Evolutionary conservation across 1,140 invertebrate species (phyloP).

Genomic region (Bombus sibiricus): DNA sequence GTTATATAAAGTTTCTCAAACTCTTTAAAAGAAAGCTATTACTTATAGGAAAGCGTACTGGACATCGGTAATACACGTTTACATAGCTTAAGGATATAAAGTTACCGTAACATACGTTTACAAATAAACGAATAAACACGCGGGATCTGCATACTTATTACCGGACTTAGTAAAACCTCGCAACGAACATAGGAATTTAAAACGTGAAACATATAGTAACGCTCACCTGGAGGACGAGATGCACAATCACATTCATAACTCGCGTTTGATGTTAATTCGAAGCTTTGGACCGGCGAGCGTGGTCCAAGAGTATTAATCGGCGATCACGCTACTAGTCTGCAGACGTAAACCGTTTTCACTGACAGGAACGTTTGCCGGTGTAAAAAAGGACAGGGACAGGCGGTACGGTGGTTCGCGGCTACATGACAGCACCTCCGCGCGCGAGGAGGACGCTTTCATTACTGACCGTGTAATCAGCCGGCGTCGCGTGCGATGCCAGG

Average conservation of each 20-base stretch:
- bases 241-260: slow-evolving; percentile 68
- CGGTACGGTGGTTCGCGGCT: slow-evolving; percentile 36
- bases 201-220: background rate
- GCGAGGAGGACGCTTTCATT: slow-evolving; percentile 73
- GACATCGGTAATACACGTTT: background rate
- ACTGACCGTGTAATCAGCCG: slow-evolving; percentile 71
- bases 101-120: background rate
- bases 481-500: slow-evolving; percentile 47
- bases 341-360: slow-evolving; percentile 46
- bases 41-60: too few relatives aligned
- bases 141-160: background rate
- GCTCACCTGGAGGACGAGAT: slow-evolving; percentile 68
- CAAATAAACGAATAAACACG: background rate
- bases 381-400: slow-evolving; percentile 30
- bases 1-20: too few relatives aligned
- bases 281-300: slow-evolving; percentile 9
- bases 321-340: background rate
- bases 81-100: background rate
- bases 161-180: background rate
- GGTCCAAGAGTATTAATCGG: background rate
- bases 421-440: slow-evolving; percentile 66
- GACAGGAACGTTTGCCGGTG: slow-evolving; percentile 9
- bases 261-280: slow-evolving; percentile 44
- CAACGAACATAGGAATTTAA: background rate
- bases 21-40: too few relatives aligned